Evolutionary conservation across 1,140 invertebrate genomes (phyloP), one percentile per base, ranked within the genome.

Genomic region (Drosophila nebulosa): DNA sequence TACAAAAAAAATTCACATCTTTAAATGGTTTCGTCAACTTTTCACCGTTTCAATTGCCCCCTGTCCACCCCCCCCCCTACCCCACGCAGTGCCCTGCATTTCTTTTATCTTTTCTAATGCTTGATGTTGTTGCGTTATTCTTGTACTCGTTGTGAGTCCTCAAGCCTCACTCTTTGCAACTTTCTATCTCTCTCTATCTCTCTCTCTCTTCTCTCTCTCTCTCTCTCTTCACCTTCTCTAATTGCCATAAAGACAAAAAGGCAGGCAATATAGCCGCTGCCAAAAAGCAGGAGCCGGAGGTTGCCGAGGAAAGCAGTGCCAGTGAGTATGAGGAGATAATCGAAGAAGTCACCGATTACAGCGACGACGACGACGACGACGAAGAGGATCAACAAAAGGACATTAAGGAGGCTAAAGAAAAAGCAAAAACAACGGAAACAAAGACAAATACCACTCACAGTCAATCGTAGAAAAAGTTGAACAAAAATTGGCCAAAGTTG

Each of bases 401-500:
- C 7, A n/a, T n/a, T n/a, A 39, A 63, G 4, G 21, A 60, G 21
- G 69, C 61, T 21, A 61, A 51, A 69, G 14, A 35, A 75, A 50
- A 36, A 58, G 68, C 35, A 46, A 55, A 74, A 18, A 55, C 74
- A 39, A 64, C 50, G 30, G 64, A 89, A 52, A 21, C 12, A 21
- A 80, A 88, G 92, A 92, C 92, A 92, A 92, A 92, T 93, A 91
- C 64, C 91, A 92, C 67, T 36, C 10, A 36, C 92, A 94, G 67
- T 93, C 94, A 78, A 92, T 95, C 78, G 93, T 83, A 93, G 94
- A 92, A 92, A 93, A 55, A 93, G 64, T 92, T 92, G 74, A 91
- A 91, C 78, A 92, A 91, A 74, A 91, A 72, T 74, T 86, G 72
- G 79, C 81, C 71, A 66, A 89, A 79, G 81, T 85, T 46, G 81